A percentile compares a stretch with the other conserved stretches of the same genome.
Evolutionary conservation across 1,140 invertebrate species (phyloP).

Genomic region (Drosophila rufa): DNA sequence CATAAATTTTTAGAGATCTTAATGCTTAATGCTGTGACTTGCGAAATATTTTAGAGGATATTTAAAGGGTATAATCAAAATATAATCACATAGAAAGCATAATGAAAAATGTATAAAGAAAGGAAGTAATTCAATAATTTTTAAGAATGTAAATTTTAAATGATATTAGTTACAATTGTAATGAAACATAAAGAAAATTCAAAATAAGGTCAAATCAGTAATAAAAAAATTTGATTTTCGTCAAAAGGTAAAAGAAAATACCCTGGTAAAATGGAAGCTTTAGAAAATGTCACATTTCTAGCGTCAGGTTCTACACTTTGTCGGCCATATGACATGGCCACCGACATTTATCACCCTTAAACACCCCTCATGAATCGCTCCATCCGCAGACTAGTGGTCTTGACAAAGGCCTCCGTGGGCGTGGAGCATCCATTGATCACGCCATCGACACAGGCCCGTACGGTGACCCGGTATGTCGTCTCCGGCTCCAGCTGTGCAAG

Average conservation of each 20-base stretch:
- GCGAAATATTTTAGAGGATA: background rate
- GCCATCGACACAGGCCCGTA: constrained; percentile 64
- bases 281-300: background rate
- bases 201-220: too few species aligned
- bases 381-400: constrained; percentile 47
- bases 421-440: constrained; percentile 71
- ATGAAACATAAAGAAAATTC: too few species aligned
- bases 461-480: constrained; percentile 56
- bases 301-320: background rate
- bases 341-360: constrained; percentile 13
- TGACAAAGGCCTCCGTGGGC: constrained; percentile 38
- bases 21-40: background rate
- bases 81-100: too few species aligned
- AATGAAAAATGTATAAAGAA: background rate
- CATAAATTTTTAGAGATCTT: background rate
- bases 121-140: too few species aligned
- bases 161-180: too few species aligned
- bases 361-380: constrained; percentile 51
- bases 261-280: background rate
- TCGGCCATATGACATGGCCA: background rate
- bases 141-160: background rate
- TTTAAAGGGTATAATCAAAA: background rate
- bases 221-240: background rate
- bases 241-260: too few species aligned
- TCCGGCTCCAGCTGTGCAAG: constrained; percentile 35